Conservation (phyloP, 2,888 invertebrate genomes). For the Eilema griseolum region DNA sequence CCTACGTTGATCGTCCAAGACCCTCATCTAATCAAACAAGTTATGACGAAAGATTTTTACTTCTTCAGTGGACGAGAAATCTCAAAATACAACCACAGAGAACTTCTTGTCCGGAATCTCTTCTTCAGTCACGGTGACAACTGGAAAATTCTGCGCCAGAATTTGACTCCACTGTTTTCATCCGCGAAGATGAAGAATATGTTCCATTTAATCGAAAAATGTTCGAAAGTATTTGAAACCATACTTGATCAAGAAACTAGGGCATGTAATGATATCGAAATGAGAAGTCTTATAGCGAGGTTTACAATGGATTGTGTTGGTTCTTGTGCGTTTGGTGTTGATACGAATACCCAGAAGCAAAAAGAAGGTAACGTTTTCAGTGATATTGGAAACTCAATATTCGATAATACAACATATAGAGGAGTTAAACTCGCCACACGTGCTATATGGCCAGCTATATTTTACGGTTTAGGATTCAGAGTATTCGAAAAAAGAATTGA, state of each 20-base stretch:
- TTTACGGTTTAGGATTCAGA: slow-evolving; percentile 63
- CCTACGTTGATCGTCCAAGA: slow-evolving; percentile 70
- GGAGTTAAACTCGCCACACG: slow-evolving; percentile 55
- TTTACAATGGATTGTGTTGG: slow-evolving; percentile 72
- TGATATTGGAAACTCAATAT: slow-evolving; percentile 58
- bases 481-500: slow-evolving; percentile 53
- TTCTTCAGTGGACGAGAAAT: slow-evolving; percentile 70
- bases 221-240: slow-evolving; percentile 57
- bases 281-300: slow-evolving; percentile 55
- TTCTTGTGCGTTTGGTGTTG: slow-evolving; percentile 69
- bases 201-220: slow-evolving; percentile 69
- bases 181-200: slow-evolving; percentile 74
- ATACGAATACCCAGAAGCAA: slow-evolving; percentile 62
- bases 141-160: slow-evolving; percentile 73
- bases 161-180: slow-evolving; percentile 71
- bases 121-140: slow-evolving; percentile 67
- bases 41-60: slow-evolving; percentile 71
- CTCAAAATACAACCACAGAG: slow-evolving; percentile 58
- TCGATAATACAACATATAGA: slow-evolving; percentile 51
- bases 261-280: slow-evolving; percentile 50
- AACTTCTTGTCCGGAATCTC: slow-evolving; percentile 59
- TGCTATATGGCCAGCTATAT: slow-evolving; percentile 67
- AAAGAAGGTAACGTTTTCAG: slow-evolving; percentile 58
- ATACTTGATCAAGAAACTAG: slow-evolving; percentile 56
- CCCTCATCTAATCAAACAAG: slow-evolving; percentile 65